Evolutionary conservation across 2,113 vertebrate genomes (phyloP).

Genomic region (Peromyscus maniculatus): DNA sequence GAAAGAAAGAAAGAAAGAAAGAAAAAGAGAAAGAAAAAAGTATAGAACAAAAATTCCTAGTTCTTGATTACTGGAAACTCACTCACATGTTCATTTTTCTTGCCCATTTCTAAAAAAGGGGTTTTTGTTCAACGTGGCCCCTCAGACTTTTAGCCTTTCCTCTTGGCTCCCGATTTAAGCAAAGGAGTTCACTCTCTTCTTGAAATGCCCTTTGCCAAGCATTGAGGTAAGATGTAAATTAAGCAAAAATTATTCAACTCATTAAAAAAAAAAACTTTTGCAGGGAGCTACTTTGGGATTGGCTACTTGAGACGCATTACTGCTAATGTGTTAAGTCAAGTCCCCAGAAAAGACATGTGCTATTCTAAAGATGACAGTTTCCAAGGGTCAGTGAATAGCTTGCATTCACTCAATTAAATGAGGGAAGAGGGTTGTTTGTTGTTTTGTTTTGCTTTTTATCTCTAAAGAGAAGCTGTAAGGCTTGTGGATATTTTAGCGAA

Average conservation of each 20-base stretch:
- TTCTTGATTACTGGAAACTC: slow-evolving; percentile 42
- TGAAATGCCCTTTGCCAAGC: slow-evolving; percentile 55
- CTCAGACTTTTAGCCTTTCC: slow-evolving; percentile 54
- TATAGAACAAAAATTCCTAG: background rate
- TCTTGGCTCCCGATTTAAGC: slow-evolving; percentile 67
- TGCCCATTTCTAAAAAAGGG: slow-evolving; percentile 46
- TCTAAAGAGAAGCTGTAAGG: slow-evolving; percentile 83
- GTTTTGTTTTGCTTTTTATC: background rate
- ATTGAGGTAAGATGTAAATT: slow-evolving; percentile 35
- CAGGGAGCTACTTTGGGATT: slow-evolving; percentile 49
- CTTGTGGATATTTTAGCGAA: slow-evolving; percentile 90
- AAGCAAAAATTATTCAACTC: slow-evolving; percentile 49
- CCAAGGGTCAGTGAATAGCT: background rate
- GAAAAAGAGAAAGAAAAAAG: background rate
- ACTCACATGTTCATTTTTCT: slow-evolving; percentile 55
- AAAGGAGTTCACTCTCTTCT: slow-evolving; percentile 43
- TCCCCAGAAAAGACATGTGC: slow-evolving; percentile 75
- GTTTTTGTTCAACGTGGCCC: slow-evolving; percentile 55
- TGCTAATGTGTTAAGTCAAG: slow-evolving; percentile 81
- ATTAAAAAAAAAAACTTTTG: slow-evolving; percentile 50
- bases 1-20: background rate
- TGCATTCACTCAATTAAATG: slow-evolving; percentile 55
- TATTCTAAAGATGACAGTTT: slow-evolving; percentile 57
- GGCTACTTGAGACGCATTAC: slow-evolving; percentile 67
- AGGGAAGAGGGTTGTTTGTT: slow-evolving; percentile 75